These are phyloP conservation scores for Astreopora myriophthalma DNA, from an alignment of 64 coral and sea anemone genomes.

Conservation along the genomic window DNA sequence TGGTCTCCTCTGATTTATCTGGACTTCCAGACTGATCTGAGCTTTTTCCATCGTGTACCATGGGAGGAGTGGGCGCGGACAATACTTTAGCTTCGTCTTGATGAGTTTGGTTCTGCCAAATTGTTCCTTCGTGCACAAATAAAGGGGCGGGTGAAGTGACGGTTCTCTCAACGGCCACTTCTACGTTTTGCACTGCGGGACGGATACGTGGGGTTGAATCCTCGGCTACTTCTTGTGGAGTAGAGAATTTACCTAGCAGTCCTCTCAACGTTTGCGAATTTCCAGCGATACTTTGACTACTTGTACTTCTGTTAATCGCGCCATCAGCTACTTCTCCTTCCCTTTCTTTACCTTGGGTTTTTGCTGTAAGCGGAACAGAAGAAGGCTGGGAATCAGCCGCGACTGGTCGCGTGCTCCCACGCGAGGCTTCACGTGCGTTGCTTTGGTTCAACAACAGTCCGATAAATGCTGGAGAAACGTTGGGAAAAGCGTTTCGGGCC, in stretches of 20 bases:
- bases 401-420: too few relatives aligned
- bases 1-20: background rate
- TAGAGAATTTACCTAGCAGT: background rate
- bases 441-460: conserved; percentile 22
- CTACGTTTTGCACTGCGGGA: background rate
- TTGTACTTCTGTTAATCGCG: background rate
- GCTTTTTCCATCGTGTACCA: background rate
- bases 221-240: background rate
- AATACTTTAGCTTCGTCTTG: background rate
- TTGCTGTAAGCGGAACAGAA: background rate
- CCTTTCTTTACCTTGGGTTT: background rate
- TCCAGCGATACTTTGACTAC: background rate
- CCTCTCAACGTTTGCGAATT: background rate
- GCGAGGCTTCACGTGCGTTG: background rate
- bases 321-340: background rate
- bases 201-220: background rate
- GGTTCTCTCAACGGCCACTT: background rate
- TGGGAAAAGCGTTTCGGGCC: background rate
- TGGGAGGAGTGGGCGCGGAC: background rate
- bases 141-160: background rate
- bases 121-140: background rate
- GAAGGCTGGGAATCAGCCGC: background rate
- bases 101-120: background rate
- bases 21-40: background rate
- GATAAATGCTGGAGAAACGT: conserved; percentile 2